Evolutionary conservation across 2,113 vertebrate species (phyloP).

Genomic region (Chionodraco myersi): DNA sequence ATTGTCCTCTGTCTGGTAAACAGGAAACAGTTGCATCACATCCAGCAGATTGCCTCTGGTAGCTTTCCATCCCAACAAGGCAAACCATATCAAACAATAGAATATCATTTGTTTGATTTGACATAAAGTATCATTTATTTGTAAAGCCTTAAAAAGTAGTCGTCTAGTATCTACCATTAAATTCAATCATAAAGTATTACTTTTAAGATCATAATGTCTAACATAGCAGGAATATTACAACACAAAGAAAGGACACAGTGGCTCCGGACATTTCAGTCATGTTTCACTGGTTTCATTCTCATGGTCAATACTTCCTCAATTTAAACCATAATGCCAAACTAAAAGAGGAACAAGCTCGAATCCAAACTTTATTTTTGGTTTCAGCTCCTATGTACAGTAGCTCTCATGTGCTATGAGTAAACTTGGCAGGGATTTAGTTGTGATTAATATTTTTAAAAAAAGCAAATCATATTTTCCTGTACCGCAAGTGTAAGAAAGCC

Average conservation of each 20-base stretch:
- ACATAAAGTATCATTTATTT: background rate
- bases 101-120: background rate
- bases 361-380: slow-evolving; percentile 77
- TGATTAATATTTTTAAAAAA: slow-evolving; percentile 5
- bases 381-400: slow-evolving; percentile 39
- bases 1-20: background rate
- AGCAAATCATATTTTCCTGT: background rate
- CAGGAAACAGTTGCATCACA: slow-evolving; percentile 55
- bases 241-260: slow-evolving; percentile 16
- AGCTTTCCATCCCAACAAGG: slow-evolving; percentile 47
- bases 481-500: background rate
- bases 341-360: slow-evolving; percentile 71
- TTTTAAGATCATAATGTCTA: background rate
- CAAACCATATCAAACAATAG: background rate
- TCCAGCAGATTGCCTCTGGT: slow-evolving; percentile 32
- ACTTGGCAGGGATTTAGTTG: slow-evolving; percentile 3
- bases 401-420: slow-evolving; percentile 32
- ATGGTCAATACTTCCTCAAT: slow-evolving; percentile 72
- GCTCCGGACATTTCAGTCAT: slow-evolving; percentile 27
- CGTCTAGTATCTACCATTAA: background rate
- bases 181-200: background rate
- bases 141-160: background rate
- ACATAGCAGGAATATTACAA: background rate
- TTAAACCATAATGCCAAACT: slow-evolving; percentile 54
- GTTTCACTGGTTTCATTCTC: slow-evolving; percentile 69